phyloP scores from a whole-genome alignment of 2,113 vertebrate genomes.

The Trematomus loennbergii region DNA sequence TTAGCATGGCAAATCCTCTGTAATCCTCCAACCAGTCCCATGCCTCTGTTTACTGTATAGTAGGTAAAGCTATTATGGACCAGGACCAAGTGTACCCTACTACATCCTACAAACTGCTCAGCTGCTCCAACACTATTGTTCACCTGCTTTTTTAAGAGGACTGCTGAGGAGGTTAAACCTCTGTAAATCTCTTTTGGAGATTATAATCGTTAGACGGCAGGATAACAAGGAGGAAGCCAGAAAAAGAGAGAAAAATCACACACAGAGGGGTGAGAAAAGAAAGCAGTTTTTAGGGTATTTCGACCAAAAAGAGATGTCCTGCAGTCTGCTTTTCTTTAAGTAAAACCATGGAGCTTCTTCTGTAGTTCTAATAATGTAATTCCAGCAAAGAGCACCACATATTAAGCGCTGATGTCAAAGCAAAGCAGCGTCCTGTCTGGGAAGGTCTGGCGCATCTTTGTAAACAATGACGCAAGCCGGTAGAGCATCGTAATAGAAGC shows the following conservation, averaged over 20 bases:
- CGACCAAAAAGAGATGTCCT: neutral
- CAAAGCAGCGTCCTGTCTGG: neutral
- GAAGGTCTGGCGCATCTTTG: conserved; percentile 3
- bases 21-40: conserved; percentile 78
- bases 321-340: conserved; percentile 14
- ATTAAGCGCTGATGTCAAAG: neutral
- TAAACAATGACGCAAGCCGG: neutral
- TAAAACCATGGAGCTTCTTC: neutral
- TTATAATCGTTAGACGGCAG: conserved; percentile 44
- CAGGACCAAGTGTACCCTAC: conserved; percentile 17
- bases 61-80: conserved; percentile 63
- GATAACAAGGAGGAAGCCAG: conserved; percentile 22
- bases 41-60: conserved; percentile 68
- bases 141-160: conserved; percentile 18
- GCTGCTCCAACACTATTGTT: conserved; percentile 28
- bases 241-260: conserved; percentile 28
- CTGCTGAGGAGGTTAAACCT: conserved; percentile 22
- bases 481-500: conserved; percentile 19
- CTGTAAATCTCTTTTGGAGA: conserved; percentile 45
- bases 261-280: conserved; percentile 15
- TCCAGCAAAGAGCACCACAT: neutral
- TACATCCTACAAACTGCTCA: conserved; percentile 25
- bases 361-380: neutral
- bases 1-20: conserved; percentile 81
- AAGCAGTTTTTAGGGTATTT: conserved; percentile 20